Conservation (phyloP, 2,888 invertebrate species). For the Drosophila paracracens region DNA sequence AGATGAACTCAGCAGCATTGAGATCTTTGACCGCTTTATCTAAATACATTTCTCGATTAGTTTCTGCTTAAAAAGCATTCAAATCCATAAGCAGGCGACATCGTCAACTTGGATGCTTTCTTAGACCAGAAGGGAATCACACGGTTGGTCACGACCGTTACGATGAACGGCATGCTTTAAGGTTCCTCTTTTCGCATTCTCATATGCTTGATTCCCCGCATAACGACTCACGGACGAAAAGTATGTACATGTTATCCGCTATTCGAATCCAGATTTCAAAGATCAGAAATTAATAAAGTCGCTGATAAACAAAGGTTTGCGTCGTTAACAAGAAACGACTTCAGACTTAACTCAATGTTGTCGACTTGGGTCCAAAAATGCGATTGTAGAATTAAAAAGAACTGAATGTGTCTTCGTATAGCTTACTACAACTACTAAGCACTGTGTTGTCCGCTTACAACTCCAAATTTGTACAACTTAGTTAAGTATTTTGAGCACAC, state of each 20-base stretch:
- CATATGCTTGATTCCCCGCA: not conserved
- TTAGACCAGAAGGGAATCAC: too few relatives aligned
- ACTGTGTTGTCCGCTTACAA: not conserved
- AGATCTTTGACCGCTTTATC: too few relatives aligned
- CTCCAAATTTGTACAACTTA: not conserved
- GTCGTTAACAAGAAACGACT: too few relatives aligned
- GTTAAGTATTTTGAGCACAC: not conserved
- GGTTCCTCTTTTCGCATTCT: not conserved
- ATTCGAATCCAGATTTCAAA: not conserved
- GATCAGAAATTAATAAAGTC: not conserved
- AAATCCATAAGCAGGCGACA: too few relatives aligned
- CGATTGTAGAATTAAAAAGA: not conserved
- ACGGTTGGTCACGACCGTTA: too few relatives aligned
- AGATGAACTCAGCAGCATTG: too few relatives aligned
- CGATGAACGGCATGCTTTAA: too few relatives aligned
- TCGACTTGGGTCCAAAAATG: too few relatives aligned
- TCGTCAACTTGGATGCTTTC: too few relatives aligned
- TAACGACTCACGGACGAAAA: not conserved
- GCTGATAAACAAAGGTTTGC: not conserved
- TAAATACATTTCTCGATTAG: too few relatives aligned
- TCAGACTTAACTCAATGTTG: not conserved
- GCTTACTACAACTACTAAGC: not conserved
- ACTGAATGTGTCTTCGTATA: not conserved
- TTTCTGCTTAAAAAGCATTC: too few relatives aligned
- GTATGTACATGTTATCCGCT: not conserved